Conservation (phyloP, 1,140 invertebrate species). For the Monomorium pharaonis region DNA sequence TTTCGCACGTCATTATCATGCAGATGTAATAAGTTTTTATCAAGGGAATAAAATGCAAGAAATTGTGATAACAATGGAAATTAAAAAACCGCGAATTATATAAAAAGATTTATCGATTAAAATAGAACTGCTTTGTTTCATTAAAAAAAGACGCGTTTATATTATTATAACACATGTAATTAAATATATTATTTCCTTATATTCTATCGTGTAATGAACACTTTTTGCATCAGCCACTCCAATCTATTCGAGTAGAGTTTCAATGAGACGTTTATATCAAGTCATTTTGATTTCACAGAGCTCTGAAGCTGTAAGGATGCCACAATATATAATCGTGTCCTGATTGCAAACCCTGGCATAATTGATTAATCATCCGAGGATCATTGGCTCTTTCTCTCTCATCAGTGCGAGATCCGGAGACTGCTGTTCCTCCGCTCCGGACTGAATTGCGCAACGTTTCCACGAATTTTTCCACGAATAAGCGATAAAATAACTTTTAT, state of each 20-base stretch:
- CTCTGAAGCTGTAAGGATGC: background rate
- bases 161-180: background rate
- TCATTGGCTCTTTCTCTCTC: background rate
- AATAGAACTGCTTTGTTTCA: background rate
- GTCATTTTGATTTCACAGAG: background rate
- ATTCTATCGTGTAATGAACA: background rate
- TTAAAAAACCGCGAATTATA: background rate
- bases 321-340: background rate
- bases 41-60: background rate
- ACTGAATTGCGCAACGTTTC: background rate
- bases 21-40: background rate
- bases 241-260: background rate
- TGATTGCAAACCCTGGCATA: background rate
- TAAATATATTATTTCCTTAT: background rate
- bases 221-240: background rate
- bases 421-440: background rate
- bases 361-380: background rate
- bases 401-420: background rate
- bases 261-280: background rate
- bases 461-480: slow-evolving; percentile 26
- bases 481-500: slow-evolving; percentile 21
- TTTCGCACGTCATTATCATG: background rate
- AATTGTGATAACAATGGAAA: background rate
- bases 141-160: no score
- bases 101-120: background rate